A percentile compares a stretch with the other conserved stretches of the same genome.
phyloP scores from a whole-genome alignment of 1,140 invertebrate species.

The Procambarus clarkii region DNA sequence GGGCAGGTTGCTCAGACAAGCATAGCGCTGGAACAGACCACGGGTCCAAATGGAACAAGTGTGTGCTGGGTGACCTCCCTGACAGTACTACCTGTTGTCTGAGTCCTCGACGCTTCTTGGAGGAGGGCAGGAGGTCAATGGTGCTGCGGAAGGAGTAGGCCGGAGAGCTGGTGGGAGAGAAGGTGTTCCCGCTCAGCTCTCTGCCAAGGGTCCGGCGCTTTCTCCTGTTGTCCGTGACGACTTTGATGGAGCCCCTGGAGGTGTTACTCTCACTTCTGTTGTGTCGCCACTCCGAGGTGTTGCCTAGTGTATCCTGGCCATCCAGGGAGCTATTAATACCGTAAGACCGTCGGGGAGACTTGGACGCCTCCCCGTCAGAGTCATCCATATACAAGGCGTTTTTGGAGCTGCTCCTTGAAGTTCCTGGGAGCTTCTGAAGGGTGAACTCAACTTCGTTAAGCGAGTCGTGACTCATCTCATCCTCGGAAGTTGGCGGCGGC shows the following conservation, averaged over 20 bases:
- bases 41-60: neutral
- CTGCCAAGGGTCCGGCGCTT: neutral
- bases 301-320: neutral
- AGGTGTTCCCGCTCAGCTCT: slow-evolving; percentile 28
- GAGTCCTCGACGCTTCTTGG: slow-evolving; percentile 58
- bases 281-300: slow-evolving; percentile 10
- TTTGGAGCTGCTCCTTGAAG: slow-evolving; percentile 11
- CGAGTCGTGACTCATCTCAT: slow-evolving; percentile 63
- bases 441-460: slow-evolving; percentile 30
- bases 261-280: slow-evolving; percentile 2
- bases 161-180: slow-evolving; percentile 40
- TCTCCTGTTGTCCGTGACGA: slow-evolving; percentile 24
- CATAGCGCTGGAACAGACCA: no score
- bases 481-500: slow-evolving; percentile 35
- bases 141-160: slow-evolving; percentile 66
- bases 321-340: neutral
- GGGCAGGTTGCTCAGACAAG: no score
- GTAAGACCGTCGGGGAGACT: neutral
- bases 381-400: slow-evolving; percentile 54
- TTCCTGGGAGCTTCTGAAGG: slow-evolving; percentile 9
- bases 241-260: slow-evolving; percentile 28
- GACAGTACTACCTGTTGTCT: slow-evolving; percentile 58
- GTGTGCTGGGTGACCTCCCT: neutral
- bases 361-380: slow-evolving; percentile 11
- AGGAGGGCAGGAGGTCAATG: slow-evolving; percentile 67